phyloP scores from a whole-genome alignment of 2,888 invertebrate species.

The Amphipoea oculea region DNA sequence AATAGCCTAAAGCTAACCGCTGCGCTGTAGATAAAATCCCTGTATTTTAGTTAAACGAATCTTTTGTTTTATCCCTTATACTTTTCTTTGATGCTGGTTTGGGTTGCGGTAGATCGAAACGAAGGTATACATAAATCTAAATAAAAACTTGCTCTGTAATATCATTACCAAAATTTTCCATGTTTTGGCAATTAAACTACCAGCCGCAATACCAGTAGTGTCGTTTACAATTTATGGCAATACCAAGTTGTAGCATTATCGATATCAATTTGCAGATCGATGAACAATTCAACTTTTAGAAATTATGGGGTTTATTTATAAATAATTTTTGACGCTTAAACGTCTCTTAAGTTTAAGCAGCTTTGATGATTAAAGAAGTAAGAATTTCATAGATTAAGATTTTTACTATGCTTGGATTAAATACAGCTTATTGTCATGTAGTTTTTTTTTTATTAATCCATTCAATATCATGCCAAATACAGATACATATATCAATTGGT shows the following conservation, averaged over 20 bases:
- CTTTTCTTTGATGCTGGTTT: slow-evolving; percentile 32
- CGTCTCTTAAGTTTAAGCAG: too few relatives aligned
- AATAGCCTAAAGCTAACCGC: slow-evolving; percentile 80
- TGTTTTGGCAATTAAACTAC: too few relatives aligned
- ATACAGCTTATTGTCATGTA: not conserved
- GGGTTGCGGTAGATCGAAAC: not conserved
- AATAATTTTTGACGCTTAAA: too few relatives aligned
- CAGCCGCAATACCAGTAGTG: too few relatives aligned
- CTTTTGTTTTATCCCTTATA: slow-evolving; percentile 54
- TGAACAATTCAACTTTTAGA: not conserved
- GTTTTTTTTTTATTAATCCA: slow-evolving; percentile 14
- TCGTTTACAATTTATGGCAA: too few relatives aligned
- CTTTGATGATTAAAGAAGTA: not conserved
- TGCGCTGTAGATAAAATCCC: slow-evolving; percentile 66
- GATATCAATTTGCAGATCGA: not conserved
- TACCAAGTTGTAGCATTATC: not conserved
- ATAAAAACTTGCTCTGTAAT: not conserved
- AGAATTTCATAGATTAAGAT: not conserved
- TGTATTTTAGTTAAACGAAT: slow-evolving; percentile 54
- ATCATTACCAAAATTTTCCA: not conserved
- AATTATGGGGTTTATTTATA: not conserved
- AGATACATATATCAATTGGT: slow-evolving; percentile 29
- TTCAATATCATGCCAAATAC: slow-evolving; percentile 6
- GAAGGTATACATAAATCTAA: not conserved
- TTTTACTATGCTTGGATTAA: not conserved